Percentiles rank a stretch among this genome's conserved stretches.
phyloP scores from a whole-genome alignment of 2,797 vertebrate species.

The Falco cherrug region DNA sequence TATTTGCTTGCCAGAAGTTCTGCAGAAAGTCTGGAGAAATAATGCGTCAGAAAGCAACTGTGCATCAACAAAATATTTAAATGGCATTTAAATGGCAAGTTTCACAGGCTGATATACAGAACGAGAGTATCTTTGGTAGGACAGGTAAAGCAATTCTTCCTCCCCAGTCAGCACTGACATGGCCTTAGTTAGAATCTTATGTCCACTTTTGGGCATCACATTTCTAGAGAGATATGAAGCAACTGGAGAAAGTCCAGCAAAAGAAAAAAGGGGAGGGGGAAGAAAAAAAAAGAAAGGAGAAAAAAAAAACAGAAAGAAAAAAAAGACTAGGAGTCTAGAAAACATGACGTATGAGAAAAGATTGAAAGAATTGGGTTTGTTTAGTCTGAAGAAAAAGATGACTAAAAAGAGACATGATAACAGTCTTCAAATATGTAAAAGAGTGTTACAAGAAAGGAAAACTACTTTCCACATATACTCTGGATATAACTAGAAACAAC shows the following conservation, averaged over 20 bases:
- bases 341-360: constrained; percentile 20
- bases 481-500: constrained; percentile 15
- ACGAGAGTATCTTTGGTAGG: not conserved
- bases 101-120: not conserved
- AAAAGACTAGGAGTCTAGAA: constrained; percentile 11
- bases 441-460: constrained; percentile 32
- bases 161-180: not conserved
- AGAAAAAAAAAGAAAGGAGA: not conserved
- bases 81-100: not conserved
- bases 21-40: not conserved
- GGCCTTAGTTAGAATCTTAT: not conserved
- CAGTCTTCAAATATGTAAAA: constrained; percentile 56
- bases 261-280: not conserved
- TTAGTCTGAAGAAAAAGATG: constrained; percentile 54
- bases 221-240: constrained; percentile 36
- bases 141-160: not conserved
- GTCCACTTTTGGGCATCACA: not conserved
- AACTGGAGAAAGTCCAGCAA: not conserved
- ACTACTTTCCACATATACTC: constrained; percentile 8
- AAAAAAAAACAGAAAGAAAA: not conserved
- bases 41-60: not conserved
- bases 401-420: constrained; percentile 53
- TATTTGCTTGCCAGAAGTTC: not conserved
- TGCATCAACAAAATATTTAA: not conserved
- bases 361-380: constrained; percentile 64